Conservation (phyloP, 1,140 invertebrate genomes). For the Drosophila teissieri region DNA sequence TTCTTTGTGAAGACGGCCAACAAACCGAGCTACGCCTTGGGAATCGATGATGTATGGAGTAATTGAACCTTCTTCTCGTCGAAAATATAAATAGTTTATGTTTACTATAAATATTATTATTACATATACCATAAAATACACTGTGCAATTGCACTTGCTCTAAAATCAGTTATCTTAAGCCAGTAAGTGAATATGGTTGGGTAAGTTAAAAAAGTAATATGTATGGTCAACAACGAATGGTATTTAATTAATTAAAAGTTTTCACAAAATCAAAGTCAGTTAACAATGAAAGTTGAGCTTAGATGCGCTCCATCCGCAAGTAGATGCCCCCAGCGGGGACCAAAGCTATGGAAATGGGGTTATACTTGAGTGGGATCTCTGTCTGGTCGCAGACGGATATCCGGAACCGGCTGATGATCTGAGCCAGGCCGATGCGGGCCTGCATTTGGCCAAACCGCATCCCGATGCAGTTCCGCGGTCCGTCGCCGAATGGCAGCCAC, state of each 20-base stretch:
- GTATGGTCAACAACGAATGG: not conserved
- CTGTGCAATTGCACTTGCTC: not conserved
- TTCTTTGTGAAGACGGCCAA: slow-evolving; percentile 88
- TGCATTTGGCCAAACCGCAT: slow-evolving; percentile 85
- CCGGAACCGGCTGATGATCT: slow-evolving; percentile 80
- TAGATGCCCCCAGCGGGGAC: slow-evolving; percentile 50
- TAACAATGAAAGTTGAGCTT: not conserved
- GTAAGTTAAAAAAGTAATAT: not conserved
- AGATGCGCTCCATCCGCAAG: slow-evolving; percentile 24
- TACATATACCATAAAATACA: slow-evolving; percentile 46
- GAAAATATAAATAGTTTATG: slow-evolving; percentile 16
- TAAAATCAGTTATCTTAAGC: not conserved
- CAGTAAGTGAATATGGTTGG: not conserved
- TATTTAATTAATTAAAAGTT: not conserved
- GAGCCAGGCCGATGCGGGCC: slow-evolving; percentile 81
- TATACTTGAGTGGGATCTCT: slow-evolving; percentile 41
- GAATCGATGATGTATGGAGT: slow-evolving; percentile 54
- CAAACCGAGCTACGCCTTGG: slow-evolving; percentile 86
- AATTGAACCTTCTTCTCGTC: not conserved
- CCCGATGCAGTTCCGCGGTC: slow-evolving; percentile 86
- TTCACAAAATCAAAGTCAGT: no score
- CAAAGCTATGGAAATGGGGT: slow-evolving; percentile 49
- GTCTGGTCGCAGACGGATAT: slow-evolving; percentile 70
- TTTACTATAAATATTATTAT: slow-evolving; percentile 17
- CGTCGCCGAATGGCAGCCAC: slow-evolving; percentile 89